These are phyloP conservation scores for Tursiops truncatus DNA, from an alignment of 2,113 vertebrate genomes.

Conservation along the genomic window DNA sequence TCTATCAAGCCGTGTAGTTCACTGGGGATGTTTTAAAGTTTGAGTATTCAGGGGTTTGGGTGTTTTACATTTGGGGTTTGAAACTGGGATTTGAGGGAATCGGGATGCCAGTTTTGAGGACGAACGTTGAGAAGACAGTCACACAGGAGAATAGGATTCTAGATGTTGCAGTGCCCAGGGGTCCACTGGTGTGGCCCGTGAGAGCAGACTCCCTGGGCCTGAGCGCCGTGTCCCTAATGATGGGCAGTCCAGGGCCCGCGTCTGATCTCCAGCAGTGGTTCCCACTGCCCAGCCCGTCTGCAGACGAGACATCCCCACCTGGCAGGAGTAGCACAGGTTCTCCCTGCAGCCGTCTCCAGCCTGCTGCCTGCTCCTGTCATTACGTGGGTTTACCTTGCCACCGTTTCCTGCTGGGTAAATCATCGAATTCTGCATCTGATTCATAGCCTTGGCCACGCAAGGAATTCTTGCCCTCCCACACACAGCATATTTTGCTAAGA, in stretches of 20 bases:
- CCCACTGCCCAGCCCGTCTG: rapidly evolving
- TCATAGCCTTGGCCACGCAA: constrained; percentile 75
- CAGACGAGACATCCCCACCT: background rate
- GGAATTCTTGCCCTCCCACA: constrained; percentile 73
- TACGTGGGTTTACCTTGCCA: constrained; percentile 72
- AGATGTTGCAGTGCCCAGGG: rapidly evolving
- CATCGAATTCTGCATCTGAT: constrained; percentile 73
- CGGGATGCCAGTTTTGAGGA: background rate
- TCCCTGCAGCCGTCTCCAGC: background rate
- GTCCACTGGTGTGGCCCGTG: rapidly evolving
- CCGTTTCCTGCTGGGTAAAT: constrained; percentile 69
- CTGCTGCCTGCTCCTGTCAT: constrained; percentile 41
- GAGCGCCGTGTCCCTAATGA: rapidly evolving
- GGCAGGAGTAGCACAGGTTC: background rate
- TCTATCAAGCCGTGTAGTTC: rapidly evolving
- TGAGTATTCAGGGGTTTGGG: rapidly evolving
- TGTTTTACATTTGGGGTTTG: background rate
- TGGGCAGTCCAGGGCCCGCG: rapidly evolving
- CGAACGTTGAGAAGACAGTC: background rate
- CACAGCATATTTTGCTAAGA: constrained; percentile 34
- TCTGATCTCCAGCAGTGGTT: background rate
- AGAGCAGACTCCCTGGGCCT: background rate
- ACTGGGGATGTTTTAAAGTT: background rate
- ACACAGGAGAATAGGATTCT: background rate
- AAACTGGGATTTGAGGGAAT: background rate